These are phyloP conservation scores for Spilosoma lubricipeda DNA, from an alignment of 2,888 invertebrate species.

Conservation along the genomic window DNA sequence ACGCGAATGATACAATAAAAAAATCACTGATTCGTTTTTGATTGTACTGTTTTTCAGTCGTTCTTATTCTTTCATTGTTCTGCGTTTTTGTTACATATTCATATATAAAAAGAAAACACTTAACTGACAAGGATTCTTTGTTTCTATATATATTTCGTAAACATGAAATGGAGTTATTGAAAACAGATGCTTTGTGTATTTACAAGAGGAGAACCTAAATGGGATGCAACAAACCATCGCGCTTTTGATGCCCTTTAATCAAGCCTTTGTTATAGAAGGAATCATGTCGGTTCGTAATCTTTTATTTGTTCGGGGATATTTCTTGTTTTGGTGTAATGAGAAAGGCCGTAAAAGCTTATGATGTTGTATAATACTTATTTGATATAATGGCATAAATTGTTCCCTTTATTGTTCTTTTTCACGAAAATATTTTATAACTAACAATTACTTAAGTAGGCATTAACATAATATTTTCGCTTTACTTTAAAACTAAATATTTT, in stretches of 20 bases:
- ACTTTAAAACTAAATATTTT: not conserved
- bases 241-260: constrained; percentile 54
- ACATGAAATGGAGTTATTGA: constrained; percentile 34
- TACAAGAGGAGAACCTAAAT: constrained; percentile 37
- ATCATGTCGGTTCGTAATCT: constrained; percentile 38
- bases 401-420: not conserved
- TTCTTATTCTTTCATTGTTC: not conserved
- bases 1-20: not conserved
- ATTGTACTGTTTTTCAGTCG: not conserved
- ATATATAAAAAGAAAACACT: not conserved
- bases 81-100: not conserved
- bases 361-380: constrained; percentile 28
- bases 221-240: constrained; percentile 48
- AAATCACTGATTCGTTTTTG: not conserved
- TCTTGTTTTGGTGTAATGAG: constrained; percentile 37
- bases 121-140: constrained; percentile 18
- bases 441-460: not conserved
- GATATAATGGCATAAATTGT: constrained; percentile 1
- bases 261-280: constrained; percentile 42
- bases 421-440: not conserved
- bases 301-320: constrained; percentile 43
- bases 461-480: not conserved
- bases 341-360: constrained; percentile 30
- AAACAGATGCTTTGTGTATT: constrained; percentile 41
- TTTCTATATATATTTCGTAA: constrained; percentile 37